Evolutionary conservation across 2,113 vertebrate genomes (phyloP).

Genomic region (Misgurnus anguillicaudatus): DNA sequence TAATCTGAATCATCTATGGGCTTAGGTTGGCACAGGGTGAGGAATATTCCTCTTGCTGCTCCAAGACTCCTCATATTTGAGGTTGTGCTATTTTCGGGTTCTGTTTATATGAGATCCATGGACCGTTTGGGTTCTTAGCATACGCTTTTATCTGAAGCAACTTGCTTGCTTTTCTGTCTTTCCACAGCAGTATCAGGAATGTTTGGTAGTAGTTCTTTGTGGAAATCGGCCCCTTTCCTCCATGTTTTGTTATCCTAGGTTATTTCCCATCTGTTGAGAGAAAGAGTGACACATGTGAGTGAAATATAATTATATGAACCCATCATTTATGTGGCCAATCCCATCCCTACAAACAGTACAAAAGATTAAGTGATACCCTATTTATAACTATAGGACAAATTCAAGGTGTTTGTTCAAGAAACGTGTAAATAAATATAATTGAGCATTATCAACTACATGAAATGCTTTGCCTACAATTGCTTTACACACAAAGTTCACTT

Average conservation of each 20-base stretch:
- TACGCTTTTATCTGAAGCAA: background rate
- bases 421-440: background rate
- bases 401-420: too few species aligned
- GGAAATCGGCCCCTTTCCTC: slow-evolving; percentile 55
- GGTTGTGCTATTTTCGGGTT: slow-evolving; percentile 47
- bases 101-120: slow-evolving; percentile 43
- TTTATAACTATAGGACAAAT: background rate
- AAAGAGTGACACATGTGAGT: slow-evolving; percentile 66
- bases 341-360: background rate
- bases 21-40: slow-evolving; percentile 65
- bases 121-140: background rate
- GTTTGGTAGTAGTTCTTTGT: slow-evolving; percentile 51
- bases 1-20: slow-evolving; percentile 51
- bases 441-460: background rate
- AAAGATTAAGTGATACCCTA: background rate
- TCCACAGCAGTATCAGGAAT: slow-evolving; percentile 42
- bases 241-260: slow-evolving; percentile 71
- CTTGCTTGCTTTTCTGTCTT: slow-evolving; percentile 17
- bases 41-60: slow-evolving; percentile 62
- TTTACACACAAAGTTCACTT: background rate
- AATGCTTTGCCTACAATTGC: background rate
- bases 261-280: slow-evolving; percentile 80
- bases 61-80: slow-evolving; percentile 65
- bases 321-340: background rate
- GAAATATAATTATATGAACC: slow-evolving; percentile 39